A percentile compares a stretch with the other conserved stretches of the same genome.
Conservation (phyloP, 2,113 vertebrate genomes). For the Cepphus grylle region DNA sequence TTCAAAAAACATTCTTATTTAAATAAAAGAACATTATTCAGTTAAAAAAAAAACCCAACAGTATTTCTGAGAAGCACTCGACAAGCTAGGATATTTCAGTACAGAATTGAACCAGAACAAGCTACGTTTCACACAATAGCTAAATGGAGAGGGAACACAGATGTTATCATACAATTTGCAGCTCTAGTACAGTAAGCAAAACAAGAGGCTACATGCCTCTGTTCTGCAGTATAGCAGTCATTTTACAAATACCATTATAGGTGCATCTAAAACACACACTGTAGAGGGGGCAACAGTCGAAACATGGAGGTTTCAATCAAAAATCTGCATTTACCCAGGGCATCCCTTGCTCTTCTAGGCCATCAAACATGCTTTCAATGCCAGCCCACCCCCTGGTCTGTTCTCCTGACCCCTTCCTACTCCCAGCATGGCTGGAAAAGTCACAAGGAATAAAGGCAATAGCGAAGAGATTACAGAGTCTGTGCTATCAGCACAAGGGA, state of each 20-base stretch:
- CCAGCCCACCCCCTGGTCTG: neutral
- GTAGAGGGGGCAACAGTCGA: neutral
- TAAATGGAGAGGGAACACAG: neutral
- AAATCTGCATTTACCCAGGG: neutral
- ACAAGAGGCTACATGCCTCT: neutral
- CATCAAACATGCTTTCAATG: fast-evolving
- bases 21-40: neutral
- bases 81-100: neutral
- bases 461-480: neutral
- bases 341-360: fast-evolving
- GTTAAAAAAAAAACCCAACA: neutral
- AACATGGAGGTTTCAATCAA: neutral
- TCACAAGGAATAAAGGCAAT: neutral
- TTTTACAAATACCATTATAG: neutral
- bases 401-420: neutral
- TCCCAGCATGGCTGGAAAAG: neutral
- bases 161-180: neutral
- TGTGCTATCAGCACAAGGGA: neutral
- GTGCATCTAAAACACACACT: neutral
- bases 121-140: neutral
- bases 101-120: neutral
- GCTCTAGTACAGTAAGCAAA: neutral
- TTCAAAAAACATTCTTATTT: neutral
- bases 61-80: neutral
- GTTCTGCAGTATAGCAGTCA: neutral